phyloP scores from a whole-genome alignment of 2,888 invertebrate genomes.

The Notodonta ziczac region DNA sequence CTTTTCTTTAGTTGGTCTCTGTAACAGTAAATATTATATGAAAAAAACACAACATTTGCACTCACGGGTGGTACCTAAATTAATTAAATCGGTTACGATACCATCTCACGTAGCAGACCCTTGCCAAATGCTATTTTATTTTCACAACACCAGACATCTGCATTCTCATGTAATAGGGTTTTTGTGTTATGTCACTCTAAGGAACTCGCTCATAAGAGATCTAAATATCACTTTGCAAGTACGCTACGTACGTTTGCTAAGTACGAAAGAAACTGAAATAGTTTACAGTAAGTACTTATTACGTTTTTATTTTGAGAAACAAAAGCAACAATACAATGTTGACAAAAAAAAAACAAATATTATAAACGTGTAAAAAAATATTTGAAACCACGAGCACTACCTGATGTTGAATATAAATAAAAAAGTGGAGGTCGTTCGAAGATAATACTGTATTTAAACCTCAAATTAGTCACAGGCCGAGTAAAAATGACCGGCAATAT shows the following conservation, averaged over 20 bases:
- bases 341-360: not conserved
- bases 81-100: conserved; percentile 57
- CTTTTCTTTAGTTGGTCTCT: conserved; percentile 66
- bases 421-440: conserved; percentile 49
- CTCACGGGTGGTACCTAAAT: conserved; percentile 68
- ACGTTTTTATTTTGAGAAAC: too few species aligned
- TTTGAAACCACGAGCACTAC: conserved; percentile 60
- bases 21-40: conserved; percentile 64
- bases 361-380: conserved; percentile 13
- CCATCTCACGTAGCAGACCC: conserved; percentile 50
- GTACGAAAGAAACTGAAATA: too few species aligned
- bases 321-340: too few species aligned
- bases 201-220: too few species aligned
- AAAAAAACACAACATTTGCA: conserved; percentile 69
- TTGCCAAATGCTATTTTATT: conserved; percentile 52
- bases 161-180: conserved; percentile 6
- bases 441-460: conserved; percentile 71
- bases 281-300: too few species aligned
- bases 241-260: too few species aligned
- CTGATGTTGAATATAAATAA: conserved; percentile 50
- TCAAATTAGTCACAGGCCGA: conserved; percentile 73
- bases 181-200: too few species aligned
- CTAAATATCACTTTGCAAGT: too few species aligned
- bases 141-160: conserved; percentile 39
- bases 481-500: conserved; percentile 70